Evolutionary conservation across 1,140 invertebrate species (phyloP), one percentile per base, ranked within the genome.

Genomic region (Drosophila navojoa): DNA sequence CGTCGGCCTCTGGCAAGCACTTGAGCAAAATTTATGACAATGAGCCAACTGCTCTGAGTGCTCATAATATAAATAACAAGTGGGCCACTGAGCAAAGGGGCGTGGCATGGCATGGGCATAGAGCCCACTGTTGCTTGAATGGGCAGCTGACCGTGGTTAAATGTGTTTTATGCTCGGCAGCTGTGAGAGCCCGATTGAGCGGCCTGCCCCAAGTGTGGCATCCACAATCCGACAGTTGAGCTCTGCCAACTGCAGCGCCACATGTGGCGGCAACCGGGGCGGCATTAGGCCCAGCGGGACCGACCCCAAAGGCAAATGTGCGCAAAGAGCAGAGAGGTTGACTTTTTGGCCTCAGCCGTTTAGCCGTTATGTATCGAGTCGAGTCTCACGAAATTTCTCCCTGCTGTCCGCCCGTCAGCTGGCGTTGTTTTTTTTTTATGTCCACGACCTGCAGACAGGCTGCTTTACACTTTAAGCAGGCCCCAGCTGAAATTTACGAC

Each of bases 1-100:
- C n/a, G 11, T 6, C 16, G 15, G 42, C 19, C n/a, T 42, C 42
- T 53, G 19, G 84, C 79, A 89, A 89, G 89, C 84, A 89, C 84
- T 89, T 80, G 84, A 63, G 58, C 50, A 84, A 89, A 89, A 89
- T 89, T 89, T 89, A 89, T 89, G 84, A 89, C 84, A 89, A 89
- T 89, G 85, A 79, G 84, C 66, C 79, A 89, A 89, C 85, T 89
- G 75, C 84, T 80, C 79, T 75, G 79, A 89, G 84, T 87, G 84
- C 76, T 80, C 82, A 84, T 87, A 89, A 89, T 84, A 89, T 89
- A 84, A 89, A 89, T 89, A 89, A 89, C 79, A 89, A 89, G 76
- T 58, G 45, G 85, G 85, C 67, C 84, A 67, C 60, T 76, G 68
- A 50, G 60, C 78, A 71, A 64, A 2, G 59, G 49, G 61, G 74